Conservation (phyloP, 2,797 vertebrate species). For the Phylloscopus collybita region DNA sequence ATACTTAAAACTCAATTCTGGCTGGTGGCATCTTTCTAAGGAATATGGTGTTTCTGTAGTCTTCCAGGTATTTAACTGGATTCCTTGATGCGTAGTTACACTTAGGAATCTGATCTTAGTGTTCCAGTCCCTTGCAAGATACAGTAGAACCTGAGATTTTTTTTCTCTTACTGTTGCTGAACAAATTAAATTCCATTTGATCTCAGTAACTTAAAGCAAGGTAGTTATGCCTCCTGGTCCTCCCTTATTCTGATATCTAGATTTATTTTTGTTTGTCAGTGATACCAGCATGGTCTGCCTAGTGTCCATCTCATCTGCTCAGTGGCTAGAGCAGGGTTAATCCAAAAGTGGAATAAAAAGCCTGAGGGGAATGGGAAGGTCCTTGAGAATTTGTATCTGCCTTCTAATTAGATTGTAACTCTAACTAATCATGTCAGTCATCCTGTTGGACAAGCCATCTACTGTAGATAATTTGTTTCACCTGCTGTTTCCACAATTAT, state of each 20-base stretch:
- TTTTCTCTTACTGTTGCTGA: not conserved
- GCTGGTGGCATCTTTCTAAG: conserved; percentile 7
- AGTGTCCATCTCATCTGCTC: not conserved
- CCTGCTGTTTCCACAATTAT: not conserved
- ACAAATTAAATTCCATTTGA: not conserved
- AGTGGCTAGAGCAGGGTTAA: not conserved
- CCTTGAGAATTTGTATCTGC: not conserved
- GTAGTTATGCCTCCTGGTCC: not conserved
- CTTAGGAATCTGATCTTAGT: not conserved
- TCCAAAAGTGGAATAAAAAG: not conserved
- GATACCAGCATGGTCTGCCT: not conserved
- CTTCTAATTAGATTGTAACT: not conserved
- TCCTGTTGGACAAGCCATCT: not conserved
- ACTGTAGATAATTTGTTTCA: not conserved
- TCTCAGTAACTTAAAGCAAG: not conserved
- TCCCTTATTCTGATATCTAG: not conserved
- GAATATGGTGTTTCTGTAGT: not conserved
- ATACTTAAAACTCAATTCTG: not conserved
- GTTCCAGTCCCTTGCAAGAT: not conserved
- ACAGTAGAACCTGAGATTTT: not conserved
- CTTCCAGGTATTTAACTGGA: not conserved
- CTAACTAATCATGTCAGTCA: not conserved
- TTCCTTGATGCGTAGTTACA: not conserved
- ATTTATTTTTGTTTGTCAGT: not conserved
- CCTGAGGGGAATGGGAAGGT: not conserved